A percentile compares a stretch with the other conserved stretches of the same genome.
These are phyloP conservation scores for Phalanger gymnotis DNA, from an alignment of 2,797 vertebrate species.

Conservation along the genomic window DNA sequence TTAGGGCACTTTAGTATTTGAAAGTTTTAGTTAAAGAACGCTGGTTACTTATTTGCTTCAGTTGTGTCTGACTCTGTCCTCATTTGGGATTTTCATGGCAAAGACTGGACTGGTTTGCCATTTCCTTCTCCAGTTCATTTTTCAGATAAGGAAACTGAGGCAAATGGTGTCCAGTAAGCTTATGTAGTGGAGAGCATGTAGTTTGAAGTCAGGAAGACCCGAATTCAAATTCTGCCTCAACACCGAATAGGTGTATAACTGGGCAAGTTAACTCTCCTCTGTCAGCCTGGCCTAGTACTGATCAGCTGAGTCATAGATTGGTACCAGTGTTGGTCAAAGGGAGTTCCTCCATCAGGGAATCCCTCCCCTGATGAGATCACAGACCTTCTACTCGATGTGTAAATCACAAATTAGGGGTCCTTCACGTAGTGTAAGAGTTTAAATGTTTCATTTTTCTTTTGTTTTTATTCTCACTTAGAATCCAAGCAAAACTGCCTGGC, in stretches of 20 bases:
- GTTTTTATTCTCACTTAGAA: conserved; percentile 79
- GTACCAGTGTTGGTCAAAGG: background rate
- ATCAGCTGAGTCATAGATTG: background rate
- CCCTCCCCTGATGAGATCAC: background rate
- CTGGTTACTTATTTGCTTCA: background rate
- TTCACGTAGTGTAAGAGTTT: background rate
- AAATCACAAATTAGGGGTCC: background rate
- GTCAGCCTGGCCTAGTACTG: background rate
- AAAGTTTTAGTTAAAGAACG: background rate
- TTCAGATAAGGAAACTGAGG: background rate
- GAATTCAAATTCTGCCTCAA: background rate
- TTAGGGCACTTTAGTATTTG: no score
- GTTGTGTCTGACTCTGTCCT: background rate
- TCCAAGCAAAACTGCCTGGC: conserved; percentile 94
- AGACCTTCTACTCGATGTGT: background rate
- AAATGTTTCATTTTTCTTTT: background rate
- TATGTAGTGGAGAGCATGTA: background rate
- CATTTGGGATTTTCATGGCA: background rate
- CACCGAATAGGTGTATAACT: background rate
- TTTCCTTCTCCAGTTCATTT: background rate
- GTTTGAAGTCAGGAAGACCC: background rate
- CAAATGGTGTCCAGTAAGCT: background rate
- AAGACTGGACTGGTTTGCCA: background rate
- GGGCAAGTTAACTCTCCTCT: background rate
- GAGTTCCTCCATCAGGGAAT: background rate